A percentile compares a stretch with the other conserved stretches of the same genome.
Evolutionary conservation across 2,888 invertebrate species (phyloP).

Genomic region (Anthoptus insignis): DNA sequence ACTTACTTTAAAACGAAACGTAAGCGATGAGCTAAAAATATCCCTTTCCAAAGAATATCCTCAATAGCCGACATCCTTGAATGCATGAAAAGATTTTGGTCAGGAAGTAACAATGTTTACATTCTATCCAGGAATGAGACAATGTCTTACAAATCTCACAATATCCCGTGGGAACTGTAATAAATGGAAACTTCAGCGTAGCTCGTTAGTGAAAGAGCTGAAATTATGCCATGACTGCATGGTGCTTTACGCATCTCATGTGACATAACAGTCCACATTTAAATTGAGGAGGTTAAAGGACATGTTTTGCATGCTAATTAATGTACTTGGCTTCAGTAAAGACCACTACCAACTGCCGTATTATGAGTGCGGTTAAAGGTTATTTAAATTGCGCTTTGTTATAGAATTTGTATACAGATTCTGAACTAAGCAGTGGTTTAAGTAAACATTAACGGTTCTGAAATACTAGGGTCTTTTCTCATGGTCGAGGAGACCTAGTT

Average conservation of each 20-base stretch:
- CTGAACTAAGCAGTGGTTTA: too few species aligned
- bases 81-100: slow-evolving; percentile 31
- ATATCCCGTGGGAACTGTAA: slow-evolving; percentile 67
- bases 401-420: too few species aligned
- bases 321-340: too few species aligned
- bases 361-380: too few species aligned
- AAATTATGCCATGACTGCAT: slow-evolving; percentile 72
- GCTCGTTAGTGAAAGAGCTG: slow-evolving; percentile 80
- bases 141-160: slow-evolving; percentile 75
- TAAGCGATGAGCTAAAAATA: neutral
- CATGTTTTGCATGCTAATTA: slow-evolving; percentile 9
- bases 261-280: slow-evolving; percentile 30
- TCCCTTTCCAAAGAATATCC: slow-evolving; percentile 12
- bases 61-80: slow-evolving; percentile 27
- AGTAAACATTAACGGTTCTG: too few species aligned
- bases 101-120: slow-evolving; percentile 29
- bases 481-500: too few species aligned
- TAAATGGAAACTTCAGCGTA: slow-evolving; percentile 64
- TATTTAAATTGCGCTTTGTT: too few species aligned
- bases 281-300: slow-evolving; percentile 2
- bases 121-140: slow-evolving; percentile 56
- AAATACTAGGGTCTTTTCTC: too few species aligned
- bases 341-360: too few species aligned
- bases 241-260: slow-evolving; percentile 66
- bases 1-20: neutral